A percentile compares a stretch with the other conserved stretches of the same genome.
Evolutionary conservation across 2,113 vertebrate genomes (phyloP).

Genomic region (Myxocyprinus asiaticus): DNA sequence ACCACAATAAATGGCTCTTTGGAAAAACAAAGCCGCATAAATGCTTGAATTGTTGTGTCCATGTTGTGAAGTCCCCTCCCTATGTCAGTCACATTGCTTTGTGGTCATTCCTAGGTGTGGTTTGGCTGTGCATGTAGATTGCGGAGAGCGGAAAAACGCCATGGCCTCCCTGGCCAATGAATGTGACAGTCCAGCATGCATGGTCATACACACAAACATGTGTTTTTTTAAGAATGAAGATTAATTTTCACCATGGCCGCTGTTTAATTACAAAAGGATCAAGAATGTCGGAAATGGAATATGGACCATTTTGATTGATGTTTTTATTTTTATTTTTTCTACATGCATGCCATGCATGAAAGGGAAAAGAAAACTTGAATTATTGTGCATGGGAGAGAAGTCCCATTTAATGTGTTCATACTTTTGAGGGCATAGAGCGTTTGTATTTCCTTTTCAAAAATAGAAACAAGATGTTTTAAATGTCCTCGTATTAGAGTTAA

Average conservation of each 20-base stretch:
- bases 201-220: conserved; percentile 21
- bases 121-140: conserved; percentile 41
- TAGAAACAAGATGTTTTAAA: neutral
- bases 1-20: conserved; percentile 36
- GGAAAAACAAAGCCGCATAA: conserved; percentile 52
- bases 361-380: conserved; percentile 27
- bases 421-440: conserved; percentile 34
- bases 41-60: conserved; percentile 38
- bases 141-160: neutral
- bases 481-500: conserved; percentile 7
- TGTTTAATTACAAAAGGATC: neutral
- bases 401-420: conserved; percentile 23
- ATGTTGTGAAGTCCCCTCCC: conserved; percentile 29
- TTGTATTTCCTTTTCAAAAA: neutral
- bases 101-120: conserved; percentile 35
- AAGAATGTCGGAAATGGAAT: conserved; percentile 26
- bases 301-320: neutral
- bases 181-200: conserved; percentile 30
- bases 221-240: conserved; percentile 19
- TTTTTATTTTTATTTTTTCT: conserved; percentile 19
- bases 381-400: conserved; percentile 20
- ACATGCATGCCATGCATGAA: conserved; percentile 43
- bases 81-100: conserved; percentile 29
- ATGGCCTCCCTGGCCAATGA: neutral
- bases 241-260: neutral